A percentile compares a stretch with the other conserved stretches of the same genome.
Evolutionary conservation across 35 echinoderm and acorn worm species (phyloP).

Genomic region (Strongylocentrotus purpuratus): DNA sequence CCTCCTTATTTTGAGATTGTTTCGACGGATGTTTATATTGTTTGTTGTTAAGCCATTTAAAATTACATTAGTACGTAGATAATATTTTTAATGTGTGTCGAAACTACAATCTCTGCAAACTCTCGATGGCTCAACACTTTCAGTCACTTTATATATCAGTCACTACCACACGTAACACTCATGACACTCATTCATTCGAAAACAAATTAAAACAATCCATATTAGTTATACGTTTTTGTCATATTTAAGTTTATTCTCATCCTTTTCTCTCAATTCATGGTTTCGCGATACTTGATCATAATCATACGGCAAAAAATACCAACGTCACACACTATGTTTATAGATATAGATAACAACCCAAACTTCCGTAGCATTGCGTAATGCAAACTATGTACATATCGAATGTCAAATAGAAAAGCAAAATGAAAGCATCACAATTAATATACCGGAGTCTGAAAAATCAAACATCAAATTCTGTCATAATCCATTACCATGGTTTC

Average conservation of each 20-base stretch:
- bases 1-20: too few species aligned
- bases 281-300: neutral
- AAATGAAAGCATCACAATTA: neutral
- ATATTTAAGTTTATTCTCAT: neutral
- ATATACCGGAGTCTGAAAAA: conserved; percentile 4
- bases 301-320: conserved; percentile 22
- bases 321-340: conserved; percentile 34
- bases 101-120: too few species aligned
- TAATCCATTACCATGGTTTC: neutral
- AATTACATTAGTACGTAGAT: too few species aligned
- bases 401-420: conserved; percentile 29
- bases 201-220: neutral
- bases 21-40: too few species aligned
- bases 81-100: too few species aligned
- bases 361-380: neutral
- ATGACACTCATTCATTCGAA: neutral
- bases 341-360: conserved; percentile 24
- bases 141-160: too few species aligned
- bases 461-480: neutral
- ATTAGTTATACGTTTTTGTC: neutral
- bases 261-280: neutral
- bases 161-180: neutral
- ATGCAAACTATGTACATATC: conserved; percentile 26
- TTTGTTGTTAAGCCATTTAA: too few species aligned
- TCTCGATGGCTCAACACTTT: too few species aligned